Conservation (phyloP, 2,797 vertebrate genomes). For the Anas capensis region DNA sequence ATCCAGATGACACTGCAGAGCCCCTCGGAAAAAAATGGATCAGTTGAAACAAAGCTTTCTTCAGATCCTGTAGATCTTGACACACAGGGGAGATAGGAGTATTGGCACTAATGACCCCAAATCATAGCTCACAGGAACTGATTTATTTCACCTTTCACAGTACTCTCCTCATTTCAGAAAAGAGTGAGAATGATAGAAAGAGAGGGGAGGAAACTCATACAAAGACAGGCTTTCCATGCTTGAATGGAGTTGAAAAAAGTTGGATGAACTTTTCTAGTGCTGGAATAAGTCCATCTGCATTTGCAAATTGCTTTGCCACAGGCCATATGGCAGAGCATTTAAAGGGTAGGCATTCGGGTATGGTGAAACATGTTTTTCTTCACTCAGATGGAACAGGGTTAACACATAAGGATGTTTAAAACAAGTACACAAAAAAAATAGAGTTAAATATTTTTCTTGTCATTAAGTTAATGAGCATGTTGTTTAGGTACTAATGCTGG, state of each 20-base stretch:
- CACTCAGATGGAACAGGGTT: background rate
- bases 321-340: background rate
- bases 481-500: background rate
- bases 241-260: conserved; percentile 36
- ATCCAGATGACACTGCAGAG: background rate
- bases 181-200: background rate
- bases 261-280: conserved; percentile 16
- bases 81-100: background rate
- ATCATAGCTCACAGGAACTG: background rate
- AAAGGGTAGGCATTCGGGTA: background rate
- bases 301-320: background rate
- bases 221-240: conserved; percentile 11
- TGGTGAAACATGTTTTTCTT: background rate
- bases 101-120: background rate
- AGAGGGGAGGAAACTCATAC: background rate
- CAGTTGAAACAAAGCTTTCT: conserved; percentile 10
- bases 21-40: background rate
- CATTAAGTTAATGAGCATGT: background rate
- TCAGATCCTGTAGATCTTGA: background rate
- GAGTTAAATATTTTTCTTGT: background rate
- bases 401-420: background rate
- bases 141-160: background rate
- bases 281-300: background rate
- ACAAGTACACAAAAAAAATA: background rate
- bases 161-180: background rate